A percentile compares a stretch with the other conserved stretches of the same genome.
These are phyloP conservation scores for Pimpla rufipes DNA, from an alignment of 2,888 invertebrate species.

Conservation along the genomic window DNA sequence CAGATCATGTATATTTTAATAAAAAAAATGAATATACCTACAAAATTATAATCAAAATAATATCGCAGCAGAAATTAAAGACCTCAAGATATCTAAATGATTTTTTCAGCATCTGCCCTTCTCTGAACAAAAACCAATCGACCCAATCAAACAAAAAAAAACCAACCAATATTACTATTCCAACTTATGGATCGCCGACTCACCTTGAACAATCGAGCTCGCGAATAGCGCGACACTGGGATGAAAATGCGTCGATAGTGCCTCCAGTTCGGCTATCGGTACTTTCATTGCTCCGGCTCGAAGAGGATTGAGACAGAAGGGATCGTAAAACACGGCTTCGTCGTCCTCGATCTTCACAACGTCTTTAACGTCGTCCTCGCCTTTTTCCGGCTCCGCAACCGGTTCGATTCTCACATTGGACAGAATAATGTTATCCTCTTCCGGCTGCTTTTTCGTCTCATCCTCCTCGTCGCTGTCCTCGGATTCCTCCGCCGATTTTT, in stretches of 20 bases:
- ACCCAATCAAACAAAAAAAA: too few species aligned
- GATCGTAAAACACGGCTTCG: slow-evolving; percentile 87
- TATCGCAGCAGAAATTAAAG: too few species aligned
- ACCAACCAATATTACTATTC: too few species aligned
- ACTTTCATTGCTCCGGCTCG: slow-evolving; percentile 92
- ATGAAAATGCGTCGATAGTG: slow-evolving; percentile 93
- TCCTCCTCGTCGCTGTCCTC: slow-evolving; percentile 70
- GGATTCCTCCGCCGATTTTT: slow-evolving; percentile 67
- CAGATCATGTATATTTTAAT: too few species aligned
- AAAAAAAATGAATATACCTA: too few species aligned
- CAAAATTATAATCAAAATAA: too few species aligned
- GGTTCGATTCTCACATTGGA: slow-evolving; percentile 73
- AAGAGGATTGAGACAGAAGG: slow-evolving; percentile 92
- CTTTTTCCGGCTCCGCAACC: slow-evolving; percentile 47
- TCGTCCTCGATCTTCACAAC: slow-evolving; percentile 73
- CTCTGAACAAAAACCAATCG: too few species aligned
- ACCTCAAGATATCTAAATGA: too few species aligned
- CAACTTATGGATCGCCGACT: neutral
- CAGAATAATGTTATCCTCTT: slow-evolving; percentile 73
- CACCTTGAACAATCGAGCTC: slow-evolving; percentile 90
- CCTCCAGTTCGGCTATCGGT: slow-evolving; percentile 91
- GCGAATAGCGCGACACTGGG: slow-evolving; percentile 97
- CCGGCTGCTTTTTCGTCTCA: slow-evolving; percentile 66
- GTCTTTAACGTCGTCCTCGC: slow-evolving; percentile 63
- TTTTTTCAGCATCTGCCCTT: too few species aligned